Evolutionary conservation across 37 sponge, comb jelly and placozoan species (phyloP), one percentile per base, ranked within the genome.

Genomic region (Eunapius fragilis): DNA sequence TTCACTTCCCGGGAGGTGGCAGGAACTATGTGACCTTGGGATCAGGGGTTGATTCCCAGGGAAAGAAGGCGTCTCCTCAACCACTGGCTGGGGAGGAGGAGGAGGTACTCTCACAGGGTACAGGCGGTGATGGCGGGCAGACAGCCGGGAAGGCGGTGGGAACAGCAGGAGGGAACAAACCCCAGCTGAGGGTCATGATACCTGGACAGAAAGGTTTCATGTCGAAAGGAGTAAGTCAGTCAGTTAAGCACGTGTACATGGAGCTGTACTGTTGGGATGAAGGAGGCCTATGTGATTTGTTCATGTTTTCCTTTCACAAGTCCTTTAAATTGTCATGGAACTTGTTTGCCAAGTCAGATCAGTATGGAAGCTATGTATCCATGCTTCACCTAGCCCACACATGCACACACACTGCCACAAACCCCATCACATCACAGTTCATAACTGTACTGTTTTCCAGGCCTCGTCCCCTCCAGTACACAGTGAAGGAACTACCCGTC

Each of bases 1-100:
- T 94, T 37, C 95, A 94, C 80, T 84, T 91, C 22, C 95, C 95
- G 25, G 95, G 95, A 0, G 80, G 88, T 88, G 92, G 92, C 17
- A 78, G 92, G 5, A 84, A 85, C 85, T 92, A 92, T 48, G 87
- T 92, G 28, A 76, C 88, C 23, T 77, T 92, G 23, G 87, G 87
- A 17, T 82, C 11, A 77, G 73, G 25, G 32, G 6, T 36, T 76
- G 77, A 25, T 76, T 7, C 77, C 17, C 70, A 71, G 32, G 69
- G 72, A 26, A 81, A 69, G 82, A 35, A 81, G 25, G 31, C 31
- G 35, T 31, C 69, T 3, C 19, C 69, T 72, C 67, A 31, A 22
- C 5, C 35, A 24, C 37, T 76, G 37, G 36, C 36, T 9, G 35
- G 76, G 31, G 28, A 33, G 73, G 73, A 13, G 31, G 73, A 72